phyloP scores from a whole-genome alignment of 2,797 vertebrate genomes.

The Etheostoma nigrum region DNA sequence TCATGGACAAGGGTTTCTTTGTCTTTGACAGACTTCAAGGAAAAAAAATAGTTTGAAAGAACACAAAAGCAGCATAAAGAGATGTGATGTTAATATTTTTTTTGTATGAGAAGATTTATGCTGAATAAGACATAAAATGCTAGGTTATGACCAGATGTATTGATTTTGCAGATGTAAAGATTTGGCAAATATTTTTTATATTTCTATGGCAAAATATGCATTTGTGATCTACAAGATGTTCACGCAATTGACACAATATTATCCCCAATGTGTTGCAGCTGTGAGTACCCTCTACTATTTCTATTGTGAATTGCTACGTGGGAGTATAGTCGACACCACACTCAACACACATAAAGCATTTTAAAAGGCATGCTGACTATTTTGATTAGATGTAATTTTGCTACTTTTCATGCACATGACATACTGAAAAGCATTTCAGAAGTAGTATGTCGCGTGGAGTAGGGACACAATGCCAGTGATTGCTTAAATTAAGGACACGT shows the following conservation, averaged over 20 bases:
- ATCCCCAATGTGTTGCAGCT: constrained; percentile 5
- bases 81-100: background rate
- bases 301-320: constrained; percentile 9
- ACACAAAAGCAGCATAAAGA: background rate
- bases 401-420: background rate
- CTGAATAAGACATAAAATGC: background rate
- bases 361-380: constrained; percentile 24
- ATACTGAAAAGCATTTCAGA: background rate
- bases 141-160: too few relatives aligned
- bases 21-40: background rate
- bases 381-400: constrained; percentile 8
- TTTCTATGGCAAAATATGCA: background rate
- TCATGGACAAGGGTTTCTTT: background rate
- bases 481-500: constrained; percentile 6
- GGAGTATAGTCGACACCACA: background rate
- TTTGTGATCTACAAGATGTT: background rate
- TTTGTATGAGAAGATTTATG: background rate
- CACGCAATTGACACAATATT: background rate
- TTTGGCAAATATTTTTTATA: background rate
- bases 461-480: constrained; percentile 10
- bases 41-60: constrained; percentile 3
- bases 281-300: background rate
- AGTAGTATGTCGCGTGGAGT: background rate
- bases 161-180: too few relatives aligned
- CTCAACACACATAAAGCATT: background rate